These are phyloP conservation scores for Macrotrachela quadricornifera DNA, from an alignment of 1,140 invertebrate species.

Conservation along the genomic window DNA sequence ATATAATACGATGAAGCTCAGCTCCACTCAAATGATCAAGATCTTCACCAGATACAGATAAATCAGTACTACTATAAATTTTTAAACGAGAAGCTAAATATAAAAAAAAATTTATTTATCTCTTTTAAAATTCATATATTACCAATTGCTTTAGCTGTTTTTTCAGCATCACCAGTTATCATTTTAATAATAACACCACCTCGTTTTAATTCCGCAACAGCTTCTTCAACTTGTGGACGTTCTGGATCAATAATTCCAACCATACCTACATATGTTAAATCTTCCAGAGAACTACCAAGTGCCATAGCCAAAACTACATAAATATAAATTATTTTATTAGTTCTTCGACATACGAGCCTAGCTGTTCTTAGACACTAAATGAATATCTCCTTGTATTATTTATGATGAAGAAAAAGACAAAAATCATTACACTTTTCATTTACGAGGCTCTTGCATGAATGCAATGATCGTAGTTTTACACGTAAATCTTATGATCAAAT, in stretches of 20 bases:
- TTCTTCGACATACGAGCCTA: too few species aligned
- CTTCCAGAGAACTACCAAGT: constrained; percentile 53
- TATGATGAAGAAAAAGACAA: too few species aligned
- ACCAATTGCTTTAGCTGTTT: constrained; percentile 83
- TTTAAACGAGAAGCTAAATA: too few species aligned
- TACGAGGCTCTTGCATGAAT: too few species aligned
- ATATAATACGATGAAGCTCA: constrained; percentile 56
- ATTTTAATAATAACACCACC: constrained; percentile 81
- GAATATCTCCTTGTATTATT: too few species aligned
- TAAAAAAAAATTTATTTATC: neutral
- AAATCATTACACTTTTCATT: too few species aligned
- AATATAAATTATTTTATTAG: too few species aligned
- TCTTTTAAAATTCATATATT: constrained; percentile 13
- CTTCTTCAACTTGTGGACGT: constrained; percentile 56
- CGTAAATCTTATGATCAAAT: too few species aligned
- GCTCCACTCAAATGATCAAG: constrained; percentile 63
- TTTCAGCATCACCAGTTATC: constrained; percentile 84
- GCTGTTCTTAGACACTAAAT: too few species aligned
- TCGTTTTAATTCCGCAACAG: constrained; percentile 55
- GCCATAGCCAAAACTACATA: constrained; percentile 71
- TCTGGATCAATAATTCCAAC: constrained; percentile 93
- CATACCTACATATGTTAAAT: constrained; percentile 64
- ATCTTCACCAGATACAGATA: constrained; percentile 47
- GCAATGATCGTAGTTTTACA: too few species aligned
- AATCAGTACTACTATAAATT: neutral